Base-by-base conservation (phyloP, 2,113 vertebrate genomes). In the Tragelaphus scriptus region DNA sequence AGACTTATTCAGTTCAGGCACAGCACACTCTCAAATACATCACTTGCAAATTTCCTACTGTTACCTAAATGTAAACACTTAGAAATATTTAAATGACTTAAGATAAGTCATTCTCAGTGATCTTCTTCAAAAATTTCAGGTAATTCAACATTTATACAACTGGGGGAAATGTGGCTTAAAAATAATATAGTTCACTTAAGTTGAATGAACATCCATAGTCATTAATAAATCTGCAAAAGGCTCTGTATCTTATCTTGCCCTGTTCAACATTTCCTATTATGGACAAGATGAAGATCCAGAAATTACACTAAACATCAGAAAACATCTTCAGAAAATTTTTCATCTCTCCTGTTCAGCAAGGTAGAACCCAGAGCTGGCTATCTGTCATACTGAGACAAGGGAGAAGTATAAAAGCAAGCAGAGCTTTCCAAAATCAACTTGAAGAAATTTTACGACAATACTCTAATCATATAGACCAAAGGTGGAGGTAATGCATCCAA, bases 81-180 rank as follows among this genome's bases (percentile, higher is more conserved):
- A 90, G 40, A 92, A 95, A 95, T 82, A 97, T 44, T 97, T 81
- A 94, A 85, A 61, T 17, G n/a, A 90, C 28, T 77, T 84, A 32
- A 97, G 51, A 59, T n/a, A 40, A 88, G 55, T 77, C 53, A 88
- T 84, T 93, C 88, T 79, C 75, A 92, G 32, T 28, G 92, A 92
- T 87, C 71, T 93, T 89, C 93, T 61, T 87, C 90, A 75, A 79
- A 91, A 94, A 91, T n/a, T 63, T 95, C 88, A 90, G 49, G 28
- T 82, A 96, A 86, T 95, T 92, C 68, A 75, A 63, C n/a, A 53
- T 88, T 85, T 94, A 14, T 65, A 88, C 36, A 96, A 80, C 51
- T 92, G 95, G 23, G 49, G 85, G 49, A 88, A 81, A 91, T 79
- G 26, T 79, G 47, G 2, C 63, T 98, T 75, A 90, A 90, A 96